Conservation (phyloP, 2,113 vertebrate genomes). For the Leuciscus idus region DNA sequence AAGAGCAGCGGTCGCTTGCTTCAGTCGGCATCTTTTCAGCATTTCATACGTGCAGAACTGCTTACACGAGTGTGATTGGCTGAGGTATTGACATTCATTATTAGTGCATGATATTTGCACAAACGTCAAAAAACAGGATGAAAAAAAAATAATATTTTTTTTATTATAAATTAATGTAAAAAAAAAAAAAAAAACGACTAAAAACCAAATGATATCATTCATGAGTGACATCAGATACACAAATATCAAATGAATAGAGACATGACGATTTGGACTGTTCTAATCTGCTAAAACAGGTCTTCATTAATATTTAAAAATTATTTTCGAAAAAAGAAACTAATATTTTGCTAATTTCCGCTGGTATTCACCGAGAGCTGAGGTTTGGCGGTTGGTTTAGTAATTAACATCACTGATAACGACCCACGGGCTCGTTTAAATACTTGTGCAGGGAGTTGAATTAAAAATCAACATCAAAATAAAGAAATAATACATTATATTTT, state of each 20-base stretch:
- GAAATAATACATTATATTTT: background rate
- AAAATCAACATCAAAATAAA: background rate
- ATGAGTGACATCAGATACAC: background rate
- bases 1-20: background rate
- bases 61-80: background rate
- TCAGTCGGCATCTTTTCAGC: background rate
- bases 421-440: background rate
- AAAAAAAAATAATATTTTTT: background rate
- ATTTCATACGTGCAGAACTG: background rate
- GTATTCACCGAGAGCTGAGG: background rate
- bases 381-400: background rate
- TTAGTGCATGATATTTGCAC: background rate
- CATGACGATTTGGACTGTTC: background rate
- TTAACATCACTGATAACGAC: background rate
- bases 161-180: background rate
- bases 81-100: conserved; percentile 17
- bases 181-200: background rate
- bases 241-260: background rate
- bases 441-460: background rate
- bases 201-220: background rate
- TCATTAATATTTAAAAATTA: background rate
- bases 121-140: background rate
- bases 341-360: background rate
- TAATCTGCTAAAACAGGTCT: conserved; percentile 1
- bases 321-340: background rate